A percentile compares a stretch with the other conserved stretches of the same genome.
Conservation (phyloP, 1,140 invertebrate species). For the Bombus sylvicola region DNA sequence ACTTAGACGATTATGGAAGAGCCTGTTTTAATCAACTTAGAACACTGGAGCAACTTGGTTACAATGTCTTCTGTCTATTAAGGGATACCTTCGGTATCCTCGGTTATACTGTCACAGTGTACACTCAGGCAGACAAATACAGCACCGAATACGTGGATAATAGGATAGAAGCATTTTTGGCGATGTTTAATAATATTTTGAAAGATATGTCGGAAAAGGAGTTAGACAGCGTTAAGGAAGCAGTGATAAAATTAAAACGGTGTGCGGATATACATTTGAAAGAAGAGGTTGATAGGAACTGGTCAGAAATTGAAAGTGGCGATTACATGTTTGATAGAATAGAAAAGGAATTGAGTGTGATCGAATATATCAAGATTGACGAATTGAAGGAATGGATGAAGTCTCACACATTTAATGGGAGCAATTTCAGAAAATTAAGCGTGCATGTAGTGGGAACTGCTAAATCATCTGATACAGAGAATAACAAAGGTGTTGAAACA, state of each 20-base stretch:
- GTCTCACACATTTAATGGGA: conserved; percentile 83
- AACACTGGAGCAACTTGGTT: conserved; percentile 95
- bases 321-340: conserved; percentile 88
- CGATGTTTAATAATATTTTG: conserved; percentile 85
- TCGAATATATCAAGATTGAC: conserved; percentile 77
- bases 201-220: conserved; percentile 85
- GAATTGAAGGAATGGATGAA: conserved; percentile 86
- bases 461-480: conserved; percentile 15
- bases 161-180: conserved; percentile 90
- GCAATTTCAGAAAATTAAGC: conserved; percentile 86
- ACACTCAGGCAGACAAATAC: conserved; percentile 89
- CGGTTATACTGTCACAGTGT: conserved; percentile 89
- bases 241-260: conserved; percentile 89
- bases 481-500: neutral
- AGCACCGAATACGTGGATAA: conserved; percentile 88
- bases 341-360: conserved; percentile 83
- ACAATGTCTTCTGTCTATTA: conserved; percentile 88
- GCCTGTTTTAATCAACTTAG: conserved; percentile 92
- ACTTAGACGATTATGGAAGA: conserved; percentile 90
- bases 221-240: conserved; percentile 85
- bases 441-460: conserved; percentile 83
- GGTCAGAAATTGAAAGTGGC: conserved; percentile 86
- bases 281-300: conserved; percentile 89
- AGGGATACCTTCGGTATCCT: conserved; percentile 88
- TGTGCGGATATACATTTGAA: conserved; percentile 88